Evolutionary conservation across 2,797 vertebrate genomes (phyloP), one percentile per base, ranked within the genome.

Genomic region (Amphiprion clarkii): DNA sequence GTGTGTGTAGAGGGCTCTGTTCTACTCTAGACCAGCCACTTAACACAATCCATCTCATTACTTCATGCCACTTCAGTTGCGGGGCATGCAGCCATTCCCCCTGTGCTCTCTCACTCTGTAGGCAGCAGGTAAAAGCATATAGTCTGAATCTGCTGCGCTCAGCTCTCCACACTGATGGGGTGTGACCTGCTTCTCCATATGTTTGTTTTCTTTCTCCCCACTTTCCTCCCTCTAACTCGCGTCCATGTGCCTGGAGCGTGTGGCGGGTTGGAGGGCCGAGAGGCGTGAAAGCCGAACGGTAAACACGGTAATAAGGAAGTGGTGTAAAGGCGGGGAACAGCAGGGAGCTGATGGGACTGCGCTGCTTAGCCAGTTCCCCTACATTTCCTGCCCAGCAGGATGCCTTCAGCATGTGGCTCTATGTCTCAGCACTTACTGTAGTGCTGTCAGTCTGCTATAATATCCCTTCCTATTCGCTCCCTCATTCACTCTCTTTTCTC

Each of bases 351-450:
- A 97, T 96, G 96, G 93, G 95, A 92, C 91, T 93, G 84, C 94
- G 75, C 92, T 94, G 96, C 95, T 96, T 95, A 95, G 95, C 94
- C 95, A 95, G 96, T 96, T 98, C 95, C 95, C 93, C 96, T 96
- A 96, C 96, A 97, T 98, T 98, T 97, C 96, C 96, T 96, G 95
- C 96, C 86, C 97, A 96, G 96, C 95, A 88, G 96, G 97, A 91
- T 76, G 91, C 85, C 95, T 95, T 92, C 95, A 91, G 95, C 96
- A 94, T 94, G 95, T 93, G 93, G 93, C 92, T 96, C 86, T 73
- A 78, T 84, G 90, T 76, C 87, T 91, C 81, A 74, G 83, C 88
- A 83, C 89, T 89, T 85, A 89, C 86, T 86, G 86, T 76, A 87
- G 85, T 60, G 83, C 90, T 86, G 87, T 88, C 91, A 91, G 85